Evolutionary conservation across 1,140 invertebrate species (phyloP).

Genomic region (Leptonema lineaticorne): DNA sequence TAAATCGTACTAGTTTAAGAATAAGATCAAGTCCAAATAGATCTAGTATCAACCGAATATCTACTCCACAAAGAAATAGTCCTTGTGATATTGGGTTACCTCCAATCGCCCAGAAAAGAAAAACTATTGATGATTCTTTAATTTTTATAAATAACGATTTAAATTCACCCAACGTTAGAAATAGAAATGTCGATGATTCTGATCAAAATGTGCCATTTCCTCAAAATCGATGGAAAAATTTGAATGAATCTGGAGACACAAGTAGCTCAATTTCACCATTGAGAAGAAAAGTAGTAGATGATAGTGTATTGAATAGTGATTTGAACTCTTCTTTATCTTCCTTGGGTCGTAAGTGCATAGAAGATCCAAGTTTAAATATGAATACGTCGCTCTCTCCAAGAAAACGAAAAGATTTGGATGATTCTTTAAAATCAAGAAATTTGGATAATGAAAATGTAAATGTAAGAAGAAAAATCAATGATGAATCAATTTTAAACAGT

Average conservation of each 20-base stretch:
- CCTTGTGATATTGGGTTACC: conserved; percentile 12
- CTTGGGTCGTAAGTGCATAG: conserved; percentile 20
- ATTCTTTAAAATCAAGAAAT: not conserved
- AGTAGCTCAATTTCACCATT: conserved; percentile 28
- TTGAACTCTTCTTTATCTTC: conserved; percentile 23
- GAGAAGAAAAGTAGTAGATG: conserved; percentile 14
- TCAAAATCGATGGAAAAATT: conserved; percentile 6
- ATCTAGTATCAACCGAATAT: conserved; percentile 18
- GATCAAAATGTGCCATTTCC: conserved; percentile 6
- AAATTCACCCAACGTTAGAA: conserved; percentile 4
- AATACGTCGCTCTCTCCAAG: not conserved
- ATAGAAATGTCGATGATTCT: conserved; percentile 20
- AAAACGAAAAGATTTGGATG: conserved; percentile 10
- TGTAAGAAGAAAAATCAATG: conserved; percentile 7
- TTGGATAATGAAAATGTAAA: not conserved
- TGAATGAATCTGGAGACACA: conserved; percentile 22
- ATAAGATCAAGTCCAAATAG: conserved; percentile 26
- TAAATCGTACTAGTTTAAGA: conserved; percentile 18
- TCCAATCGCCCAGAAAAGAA: conserved; percentile 6
- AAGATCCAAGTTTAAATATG: conserved; percentile 4
- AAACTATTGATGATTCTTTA: conserved; percentile 21
- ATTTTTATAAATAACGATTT: conserved; percentile 29
- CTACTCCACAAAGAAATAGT: not conserved
- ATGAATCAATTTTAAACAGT: conserved; percentile 5
- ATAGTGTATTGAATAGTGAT: conserved; percentile 16